A percentile compares a stretch with the other conserved stretches of the same genome.
These are phyloP conservation scores for Pseudochromis fuscus DNA, from an alignment of 2,797 vertebrate species.

Conservation along the genomic window DNA sequence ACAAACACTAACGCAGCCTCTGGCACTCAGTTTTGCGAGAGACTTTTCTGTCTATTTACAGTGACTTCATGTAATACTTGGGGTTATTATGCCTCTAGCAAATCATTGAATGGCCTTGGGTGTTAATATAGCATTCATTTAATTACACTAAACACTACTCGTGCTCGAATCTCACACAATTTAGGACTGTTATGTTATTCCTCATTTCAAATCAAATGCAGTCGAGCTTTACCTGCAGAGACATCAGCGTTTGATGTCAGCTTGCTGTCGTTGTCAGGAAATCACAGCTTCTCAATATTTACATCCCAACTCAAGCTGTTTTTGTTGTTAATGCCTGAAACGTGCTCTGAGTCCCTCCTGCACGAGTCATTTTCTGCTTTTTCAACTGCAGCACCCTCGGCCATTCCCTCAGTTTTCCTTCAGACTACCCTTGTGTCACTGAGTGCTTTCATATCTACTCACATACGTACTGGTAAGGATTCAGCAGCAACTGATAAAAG, in stretches of 20 bases:
- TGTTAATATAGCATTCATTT: conserved; percentile 32
- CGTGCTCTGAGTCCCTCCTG: neutral
- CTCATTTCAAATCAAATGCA: conserved; percentile 24
- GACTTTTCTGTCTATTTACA: neutral
- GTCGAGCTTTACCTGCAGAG: conserved; percentile 21
- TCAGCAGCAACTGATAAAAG: conserved; percentile 57
- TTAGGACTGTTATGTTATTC: conserved; percentile 8
- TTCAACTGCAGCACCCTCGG: conserved; percentile 6
- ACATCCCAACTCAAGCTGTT: conserved; percentile 15
- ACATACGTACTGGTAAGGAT: conserved; percentile 31
- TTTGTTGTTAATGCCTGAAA: conserved; percentile 39
- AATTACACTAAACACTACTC: conserved; percentile 29
- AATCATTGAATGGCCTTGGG: conserved; percentile 36
- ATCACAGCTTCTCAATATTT: conserved; percentile 31
- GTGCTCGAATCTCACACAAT: conserved; percentile 8
- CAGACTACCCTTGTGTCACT: conserved; percentile 34
- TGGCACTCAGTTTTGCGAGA: no score
- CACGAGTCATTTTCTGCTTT: conserved; percentile 30
- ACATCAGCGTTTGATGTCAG: conserved; percentile 29
- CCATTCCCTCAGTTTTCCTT: conserved; percentile 31
- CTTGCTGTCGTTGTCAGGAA: conserved; percentile 22
- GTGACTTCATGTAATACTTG: conserved; percentile 14
- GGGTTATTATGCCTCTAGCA: conserved; percentile 12
- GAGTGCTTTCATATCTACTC: conserved; percentile 49
- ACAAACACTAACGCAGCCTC: neutral